Evolutionary conservation across 2,113 vertebrate species (phyloP).

Genomic region (Leucopternis melanops): DNA sequence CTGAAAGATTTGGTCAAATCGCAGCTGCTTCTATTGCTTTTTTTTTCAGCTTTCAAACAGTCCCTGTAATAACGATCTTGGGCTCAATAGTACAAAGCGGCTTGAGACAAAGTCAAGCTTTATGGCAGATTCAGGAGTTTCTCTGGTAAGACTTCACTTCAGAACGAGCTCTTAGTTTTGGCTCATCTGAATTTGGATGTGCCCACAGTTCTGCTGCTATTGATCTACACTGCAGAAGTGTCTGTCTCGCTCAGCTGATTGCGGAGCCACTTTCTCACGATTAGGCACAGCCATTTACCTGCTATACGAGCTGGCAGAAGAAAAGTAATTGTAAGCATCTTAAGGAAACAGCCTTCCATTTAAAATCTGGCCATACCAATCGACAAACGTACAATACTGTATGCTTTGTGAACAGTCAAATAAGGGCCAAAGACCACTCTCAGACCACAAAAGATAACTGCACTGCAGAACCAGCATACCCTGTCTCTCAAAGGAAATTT

Average conservation of each 20-base stretch:
- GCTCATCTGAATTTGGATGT: background rate
- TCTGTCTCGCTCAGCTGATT: background rate
- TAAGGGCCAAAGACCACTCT: background rate
- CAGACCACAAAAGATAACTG: background rate
- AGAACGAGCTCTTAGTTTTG: background rate
- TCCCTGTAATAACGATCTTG: background rate
- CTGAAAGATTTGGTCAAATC: background rate
- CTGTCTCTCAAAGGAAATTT: background rate
- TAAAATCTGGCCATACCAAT: background rate
- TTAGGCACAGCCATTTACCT: background rate
- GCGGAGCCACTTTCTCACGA: background rate
- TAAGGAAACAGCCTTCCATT: background rate
- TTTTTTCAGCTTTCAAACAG: background rate
- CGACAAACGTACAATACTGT: fast-evolving
- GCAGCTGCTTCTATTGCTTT: background rate
- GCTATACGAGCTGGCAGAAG: background rate
- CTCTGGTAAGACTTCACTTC: background rate
- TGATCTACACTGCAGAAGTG: background rate
- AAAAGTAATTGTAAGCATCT: background rate
- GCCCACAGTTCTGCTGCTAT: background rate
- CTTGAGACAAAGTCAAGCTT: background rate
- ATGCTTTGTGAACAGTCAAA: background rate
- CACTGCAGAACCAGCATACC: background rate
- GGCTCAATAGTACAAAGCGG: background rate
- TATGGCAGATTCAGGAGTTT: background rate